These are phyloP conservation scores for Lepidocyrtoides sp. DNA, from an alignment of 2,888 invertebrate species.

Conservation along the genomic window DNA sequence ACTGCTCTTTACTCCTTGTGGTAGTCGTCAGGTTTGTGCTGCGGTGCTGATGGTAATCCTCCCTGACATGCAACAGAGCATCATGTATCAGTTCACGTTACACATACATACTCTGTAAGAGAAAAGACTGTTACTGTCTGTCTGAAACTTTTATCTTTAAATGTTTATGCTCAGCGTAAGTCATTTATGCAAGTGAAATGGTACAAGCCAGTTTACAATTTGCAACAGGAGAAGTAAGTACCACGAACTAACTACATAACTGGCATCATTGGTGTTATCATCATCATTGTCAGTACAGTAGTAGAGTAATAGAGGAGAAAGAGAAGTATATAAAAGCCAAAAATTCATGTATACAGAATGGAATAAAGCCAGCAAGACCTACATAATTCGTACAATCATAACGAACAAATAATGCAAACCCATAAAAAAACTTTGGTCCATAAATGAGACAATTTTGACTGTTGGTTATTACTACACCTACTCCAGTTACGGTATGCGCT, in stretches of 20 bases:
- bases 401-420: slow-evolving; percentile 35
- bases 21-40: not conserved
- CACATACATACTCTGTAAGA: not conserved
- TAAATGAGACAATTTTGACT: not conserved
- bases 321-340: not conserved
- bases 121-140: slow-evolving; percentile 8
- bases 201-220: slow-evolving; percentile 10
- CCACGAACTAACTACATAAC: not conserved
- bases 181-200: not conserved
- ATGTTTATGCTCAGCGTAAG: not conserved
- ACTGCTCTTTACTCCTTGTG: slow-evolving; percentile 2
- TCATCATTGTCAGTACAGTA: not conserved
- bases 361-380: slow-evolving; percentile 43
- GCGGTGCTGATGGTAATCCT: slow-evolving; percentile 39
- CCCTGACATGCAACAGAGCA: slow-evolving; percentile 57
- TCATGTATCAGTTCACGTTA: slow-evolving; percentile 1
- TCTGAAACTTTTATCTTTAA: slow-evolving; percentile 12
- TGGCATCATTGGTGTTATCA: not conserved
- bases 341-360: slow-evolving; percentile 6
- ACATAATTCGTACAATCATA: not conserved
- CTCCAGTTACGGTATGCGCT: too few species aligned
- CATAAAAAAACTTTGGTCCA: slow-evolving; percentile 21
- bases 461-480: not conserved
- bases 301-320: not conserved
- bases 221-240: not conserved